phyloP scores from a whole-genome alignment of 1,140 invertebrate genomes.

The Lepidotrigona ventralis region DNA sequence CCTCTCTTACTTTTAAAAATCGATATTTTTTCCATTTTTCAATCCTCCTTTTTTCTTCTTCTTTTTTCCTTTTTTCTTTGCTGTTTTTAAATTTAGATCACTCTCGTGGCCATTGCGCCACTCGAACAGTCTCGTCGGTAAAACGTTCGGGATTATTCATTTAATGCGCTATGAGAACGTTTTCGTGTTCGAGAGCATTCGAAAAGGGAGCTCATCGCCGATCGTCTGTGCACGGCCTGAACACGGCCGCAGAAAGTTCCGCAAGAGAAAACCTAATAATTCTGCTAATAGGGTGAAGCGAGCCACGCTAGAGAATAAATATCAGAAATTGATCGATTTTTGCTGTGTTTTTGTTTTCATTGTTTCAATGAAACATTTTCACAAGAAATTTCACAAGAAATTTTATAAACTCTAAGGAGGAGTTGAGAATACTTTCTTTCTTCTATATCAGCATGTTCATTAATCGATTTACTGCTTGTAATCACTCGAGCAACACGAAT shows the following conservation, averaged over 20 bases:
- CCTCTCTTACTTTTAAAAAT: neutral
- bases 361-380: no score
- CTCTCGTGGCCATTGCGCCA: neutral
- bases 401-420: no score
- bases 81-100: no score
- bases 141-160: conserved; percentile 13
- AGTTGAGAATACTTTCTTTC: no score
- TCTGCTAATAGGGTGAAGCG: neutral
- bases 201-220: neutral
- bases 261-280: neutral
- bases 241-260: neutral
- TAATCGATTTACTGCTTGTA: neutral
- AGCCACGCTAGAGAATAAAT: neutral
- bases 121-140: neutral
- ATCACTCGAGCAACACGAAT: neutral
- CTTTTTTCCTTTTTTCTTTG: neutral
- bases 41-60: no score
- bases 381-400: no score
- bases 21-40: neutral
- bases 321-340: conserved; percentile 14
- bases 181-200: conserved; percentile 8
- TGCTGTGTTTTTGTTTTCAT: no score
- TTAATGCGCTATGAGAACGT: conserved; percentile 26
- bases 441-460: neutral
- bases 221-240: neutral